Percentiles rank a stretch among this genome's conserved stretches.
Evolutionary conservation across 1,140 invertebrate genomes (phyloP).

Genomic region (Hylaeus anthracinus): DNA sequence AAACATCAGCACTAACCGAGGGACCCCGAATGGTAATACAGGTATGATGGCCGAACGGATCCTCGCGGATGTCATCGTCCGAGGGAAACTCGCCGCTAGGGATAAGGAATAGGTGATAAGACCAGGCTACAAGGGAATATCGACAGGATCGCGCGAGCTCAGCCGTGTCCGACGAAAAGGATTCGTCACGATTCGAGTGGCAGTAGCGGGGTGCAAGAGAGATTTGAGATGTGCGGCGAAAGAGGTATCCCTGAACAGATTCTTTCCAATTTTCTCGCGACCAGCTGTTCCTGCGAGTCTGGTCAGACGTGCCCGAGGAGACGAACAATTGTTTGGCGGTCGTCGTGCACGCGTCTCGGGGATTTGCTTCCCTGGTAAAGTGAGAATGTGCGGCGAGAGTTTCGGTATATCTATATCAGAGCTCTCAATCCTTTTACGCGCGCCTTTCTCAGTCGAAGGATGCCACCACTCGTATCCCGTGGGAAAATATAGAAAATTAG

Average conservation of each 20-base stretch:
- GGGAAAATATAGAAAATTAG: no score
- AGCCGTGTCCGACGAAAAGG: neutral
- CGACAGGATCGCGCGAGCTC: neutral
- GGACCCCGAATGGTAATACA: neutral
- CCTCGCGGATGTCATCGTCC: neutral
- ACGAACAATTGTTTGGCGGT: constrained; percentile 3
- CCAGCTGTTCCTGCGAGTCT: constrained; percentile 41
- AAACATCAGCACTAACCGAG: neutral
- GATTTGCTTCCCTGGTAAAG: neutral
- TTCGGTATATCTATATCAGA: no score
- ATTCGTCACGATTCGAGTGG: constrained; percentile 16
- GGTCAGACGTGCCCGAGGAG: constrained; percentile 38
- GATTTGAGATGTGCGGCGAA: constrained; percentile 35
- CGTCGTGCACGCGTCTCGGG: neutral
- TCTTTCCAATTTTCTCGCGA: constrained; percentile 56
- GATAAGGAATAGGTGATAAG: no score
- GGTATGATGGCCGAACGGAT: neutral
- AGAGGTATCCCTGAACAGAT: constrained; percentile 30
- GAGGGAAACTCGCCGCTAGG: no score
- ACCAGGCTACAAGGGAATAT: neutral
- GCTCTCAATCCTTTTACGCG: no score
- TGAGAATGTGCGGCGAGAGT: neutral
- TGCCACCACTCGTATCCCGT: no score
- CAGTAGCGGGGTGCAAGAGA: no score
- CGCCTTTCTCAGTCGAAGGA: no score